phyloP scores from a whole-genome alignment of 1,140 invertebrate species.

The Zaprionus inermis region DNA sequence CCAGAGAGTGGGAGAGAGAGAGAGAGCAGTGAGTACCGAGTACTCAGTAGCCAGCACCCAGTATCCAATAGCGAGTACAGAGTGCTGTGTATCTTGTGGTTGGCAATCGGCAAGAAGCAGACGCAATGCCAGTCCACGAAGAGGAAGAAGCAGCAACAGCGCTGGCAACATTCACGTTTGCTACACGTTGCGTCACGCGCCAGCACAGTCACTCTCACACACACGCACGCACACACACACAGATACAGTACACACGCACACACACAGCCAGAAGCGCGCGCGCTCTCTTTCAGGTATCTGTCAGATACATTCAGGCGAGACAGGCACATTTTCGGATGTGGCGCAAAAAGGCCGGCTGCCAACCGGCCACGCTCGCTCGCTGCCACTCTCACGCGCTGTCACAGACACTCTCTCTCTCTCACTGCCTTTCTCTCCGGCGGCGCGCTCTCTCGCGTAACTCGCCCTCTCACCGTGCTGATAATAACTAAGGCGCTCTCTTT shows the following conservation, averaged over 20 bases:
- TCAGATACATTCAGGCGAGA: slow-evolving; percentile 51
- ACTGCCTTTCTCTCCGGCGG: slow-evolving; percentile 14
- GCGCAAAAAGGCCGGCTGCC: slow-evolving; percentile 69
- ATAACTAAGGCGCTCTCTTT: slow-evolving; percentile 11
- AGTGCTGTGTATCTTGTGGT: slow-evolving; percentile 58
- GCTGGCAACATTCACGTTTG: slow-evolving; percentile 53
- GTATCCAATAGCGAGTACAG: not conserved
- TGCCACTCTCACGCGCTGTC: slow-evolving; percentile 4
- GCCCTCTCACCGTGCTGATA: slow-evolving; percentile 13
- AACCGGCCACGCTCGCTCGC: slow-evolving; percentile 22
- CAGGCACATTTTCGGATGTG: slow-evolving; percentile 33
- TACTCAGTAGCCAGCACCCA: slow-evolving; percentile 5
- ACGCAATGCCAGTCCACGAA: slow-evolving; percentile 23
- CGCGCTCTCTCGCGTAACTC: not conserved
- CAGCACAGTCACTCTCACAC: slow-evolving; percentile 15
- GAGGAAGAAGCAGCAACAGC: slow-evolving; percentile 43
- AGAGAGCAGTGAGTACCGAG: slow-evolving; percentile 34
- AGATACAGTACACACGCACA: slow-evolving; percentile 12
- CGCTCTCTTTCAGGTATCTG: slow-evolving; percentile 38
- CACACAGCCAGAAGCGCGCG: no score
- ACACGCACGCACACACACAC: not conserved
- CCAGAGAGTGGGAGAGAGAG: no score
- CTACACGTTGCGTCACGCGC: slow-evolving; percentile 72
- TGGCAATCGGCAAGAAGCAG: slow-evolving; percentile 67
- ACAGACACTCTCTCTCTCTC: slow-evolving; percentile 13